Conservation (phyloP, 2,113 vertebrate genomes). For the Mastomys natalensis region DNA sequence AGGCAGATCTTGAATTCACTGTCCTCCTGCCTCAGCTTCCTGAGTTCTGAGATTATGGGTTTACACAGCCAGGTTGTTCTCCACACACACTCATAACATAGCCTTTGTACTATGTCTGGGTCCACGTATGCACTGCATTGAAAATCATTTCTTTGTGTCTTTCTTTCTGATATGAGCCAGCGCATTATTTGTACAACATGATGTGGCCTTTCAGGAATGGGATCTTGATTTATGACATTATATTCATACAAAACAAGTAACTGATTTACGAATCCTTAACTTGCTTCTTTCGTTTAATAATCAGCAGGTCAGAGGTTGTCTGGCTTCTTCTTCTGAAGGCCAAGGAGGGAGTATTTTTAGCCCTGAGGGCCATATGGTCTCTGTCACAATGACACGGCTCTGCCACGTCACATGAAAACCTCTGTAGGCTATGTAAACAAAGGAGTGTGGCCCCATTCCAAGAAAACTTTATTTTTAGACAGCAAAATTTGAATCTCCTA, state of each 20-base stretch:
- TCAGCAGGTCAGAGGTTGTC: slow-evolving; percentile 31
- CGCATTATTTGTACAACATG: slow-evolving; percentile 16
- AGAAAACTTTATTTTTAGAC: slow-evolving; percentile 63
- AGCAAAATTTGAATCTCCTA: slow-evolving; percentile 50
- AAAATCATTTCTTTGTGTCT: slow-evolving; percentile 16
- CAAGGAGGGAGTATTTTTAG: not conserved
- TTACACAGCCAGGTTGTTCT: not conserved
- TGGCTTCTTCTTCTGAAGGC: not conserved
- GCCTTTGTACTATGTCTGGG: not conserved
- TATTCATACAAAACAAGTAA: not conserved
- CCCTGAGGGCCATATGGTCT: slow-evolving; percentile 45
- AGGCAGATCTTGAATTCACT: not conserved
- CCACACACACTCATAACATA: not conserved
- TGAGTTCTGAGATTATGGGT: not conserved
- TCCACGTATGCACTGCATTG: not conserved
- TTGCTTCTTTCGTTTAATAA: slow-evolving; percentile 40
- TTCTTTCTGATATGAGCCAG: not conserved
- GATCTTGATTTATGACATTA: not conserved
- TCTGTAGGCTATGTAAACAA: not conserved
- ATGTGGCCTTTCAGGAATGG: not conserved
- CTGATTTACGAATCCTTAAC: slow-evolving; percentile 33
- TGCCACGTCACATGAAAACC: not conserved
- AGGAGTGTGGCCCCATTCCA: not conserved
- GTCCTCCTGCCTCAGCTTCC: not conserved
- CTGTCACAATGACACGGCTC: not conserved